Evolutionary conservation across 2,888 invertebrate genomes (phyloP).

Genomic region (Protodeltote pygarga): DNA sequence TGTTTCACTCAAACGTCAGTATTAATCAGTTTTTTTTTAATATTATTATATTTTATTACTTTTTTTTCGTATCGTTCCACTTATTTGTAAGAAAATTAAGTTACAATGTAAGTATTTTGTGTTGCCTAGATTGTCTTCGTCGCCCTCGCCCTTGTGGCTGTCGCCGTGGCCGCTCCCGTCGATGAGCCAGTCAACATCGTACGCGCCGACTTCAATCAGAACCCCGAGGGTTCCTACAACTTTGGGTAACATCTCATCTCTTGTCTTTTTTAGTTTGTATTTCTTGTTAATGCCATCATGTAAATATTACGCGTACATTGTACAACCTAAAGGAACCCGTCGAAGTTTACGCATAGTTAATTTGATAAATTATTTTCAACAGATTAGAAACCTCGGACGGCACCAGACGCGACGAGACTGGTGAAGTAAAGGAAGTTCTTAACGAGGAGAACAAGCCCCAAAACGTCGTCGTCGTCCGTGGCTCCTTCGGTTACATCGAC

Average conservation of each 20-base stretch:
- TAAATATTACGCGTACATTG: neutral
- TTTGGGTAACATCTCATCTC: slow-evolving; percentile 6
- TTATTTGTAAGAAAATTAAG: no score
- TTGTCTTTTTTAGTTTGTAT: neutral
- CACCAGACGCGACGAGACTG: slow-evolving; percentile 83
- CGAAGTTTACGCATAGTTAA: neutral
- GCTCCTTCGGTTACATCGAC: slow-evolving; percentile 86
- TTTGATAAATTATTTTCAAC: neutral
- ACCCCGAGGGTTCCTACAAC: slow-evolving; percentile 5
- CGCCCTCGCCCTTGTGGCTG: slow-evolving; percentile 44
- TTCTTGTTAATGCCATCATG: neutral
- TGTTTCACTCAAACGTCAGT: no score
- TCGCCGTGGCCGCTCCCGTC: slow-evolving; percentile 25
- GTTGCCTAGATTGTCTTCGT: slow-evolving; percentile 37
- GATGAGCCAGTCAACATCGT: slow-evolving; percentile 1
- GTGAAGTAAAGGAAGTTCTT: slow-evolving; percentile 70
- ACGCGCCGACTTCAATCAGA: neutral
- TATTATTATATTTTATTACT: neutral
- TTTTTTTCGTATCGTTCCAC: no score
- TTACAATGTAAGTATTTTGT: neutral
- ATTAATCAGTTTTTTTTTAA: no score
- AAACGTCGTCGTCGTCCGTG: slow-evolving; percentile 86
- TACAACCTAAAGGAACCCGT: neutral
- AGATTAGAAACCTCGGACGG: slow-evolving; percentile 85
- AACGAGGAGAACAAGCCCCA: slow-evolving; percentile 88